These are phyloP conservation scores for Bursaphelenchus mucronatus DNA, from an alignment of 1,140 invertebrate genomes.

Conservation along the genomic window DNA sequence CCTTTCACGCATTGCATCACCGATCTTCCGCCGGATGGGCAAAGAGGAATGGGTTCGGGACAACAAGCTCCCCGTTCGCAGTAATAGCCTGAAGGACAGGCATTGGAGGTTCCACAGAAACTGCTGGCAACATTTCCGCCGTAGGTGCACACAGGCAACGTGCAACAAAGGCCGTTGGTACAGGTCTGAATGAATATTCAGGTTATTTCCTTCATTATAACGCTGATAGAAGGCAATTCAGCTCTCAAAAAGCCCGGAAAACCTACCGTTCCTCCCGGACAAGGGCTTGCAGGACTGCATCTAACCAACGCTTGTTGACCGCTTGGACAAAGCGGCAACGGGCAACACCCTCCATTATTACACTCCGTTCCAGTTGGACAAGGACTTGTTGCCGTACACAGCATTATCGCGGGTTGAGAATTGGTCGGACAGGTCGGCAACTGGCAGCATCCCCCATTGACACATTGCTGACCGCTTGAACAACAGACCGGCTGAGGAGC, in stretches of 20 bases:
- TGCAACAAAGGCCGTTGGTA: slow-evolving; percentile 51
- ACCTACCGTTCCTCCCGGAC: slow-evolving; percentile 1
- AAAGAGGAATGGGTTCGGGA: slow-evolving; percentile 50
- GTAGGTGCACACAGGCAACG: slow-evolving; percentile 42
- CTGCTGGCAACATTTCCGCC: slow-evolving; percentile 43
- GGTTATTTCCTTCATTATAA: no score
- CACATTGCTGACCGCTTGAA: slow-evolving; percentile 28
- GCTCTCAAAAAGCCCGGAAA: no score
- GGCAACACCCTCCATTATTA: slow-evolving; percentile 24
- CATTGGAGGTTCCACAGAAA: slow-evolving; percentile 47
- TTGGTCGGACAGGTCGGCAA: slow-evolving; percentile 37
- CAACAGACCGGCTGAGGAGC: slow-evolving; percentile 5
- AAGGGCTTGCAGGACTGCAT: neutral
- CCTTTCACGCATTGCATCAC: slow-evolving; percentile 41
- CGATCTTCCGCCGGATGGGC: slow-evolving; percentile 49
- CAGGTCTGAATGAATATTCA: slow-evolving; percentile 14
- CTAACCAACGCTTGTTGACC: slow-evolving; percentile 1
- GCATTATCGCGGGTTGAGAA: slow-evolving; percentile 9
- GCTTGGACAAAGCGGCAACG: slow-evolving; percentile 28
- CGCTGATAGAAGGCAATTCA: no score
- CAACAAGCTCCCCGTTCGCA: slow-evolving; percentile 53
- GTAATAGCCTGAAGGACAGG: slow-evolving; percentile 48
- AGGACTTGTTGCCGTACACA: slow-evolving; percentile 14
- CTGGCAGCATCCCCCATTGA: slow-evolving; percentile 43
- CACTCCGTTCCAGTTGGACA: slow-evolving; percentile 23